Percentiles rank a stretch among this genome's conserved stretches.
Evolutionary conservation across 2,888 invertebrate genomes (phyloP).

Genomic region (Pyrgus malvae): DNA sequence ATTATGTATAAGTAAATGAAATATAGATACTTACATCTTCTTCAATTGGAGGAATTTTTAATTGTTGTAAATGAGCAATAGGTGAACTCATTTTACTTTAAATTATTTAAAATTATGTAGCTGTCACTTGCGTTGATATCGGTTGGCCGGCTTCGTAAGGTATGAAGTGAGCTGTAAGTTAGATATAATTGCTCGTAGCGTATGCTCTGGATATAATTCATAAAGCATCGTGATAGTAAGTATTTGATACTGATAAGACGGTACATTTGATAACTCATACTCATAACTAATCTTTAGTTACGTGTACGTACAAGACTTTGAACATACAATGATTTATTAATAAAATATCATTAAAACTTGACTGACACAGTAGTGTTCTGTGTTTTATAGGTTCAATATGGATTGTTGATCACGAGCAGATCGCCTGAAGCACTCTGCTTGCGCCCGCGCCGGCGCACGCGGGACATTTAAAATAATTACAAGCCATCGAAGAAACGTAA

Average conservation of each 20-base stretch:
- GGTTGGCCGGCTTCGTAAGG: not conserved
- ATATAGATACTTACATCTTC: slow-evolving; percentile 48
- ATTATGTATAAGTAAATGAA: slow-evolving; percentile 6
- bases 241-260: slow-evolving; percentile 9
- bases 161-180: slow-evolving; percentile 10
- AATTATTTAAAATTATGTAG: slow-evolving; percentile 22
- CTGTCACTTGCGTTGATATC: slow-evolving; percentile 33
- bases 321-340: too few species aligned
- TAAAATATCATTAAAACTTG: too few species aligned
- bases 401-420: slow-evolving; percentile 66
- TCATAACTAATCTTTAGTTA: too few species aligned
- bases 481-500: slow-evolving; percentile 78
- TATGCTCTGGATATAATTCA: slow-evolving; percentile 5
- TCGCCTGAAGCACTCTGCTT: slow-evolving; percentile 58
- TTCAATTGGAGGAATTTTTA: slow-evolving; percentile 48
- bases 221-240: slow-evolving; percentile 2
- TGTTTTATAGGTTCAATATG: slow-evolving; percentile 68
- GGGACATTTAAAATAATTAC: slow-evolving; percentile 83
- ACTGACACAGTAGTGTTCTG: too few species aligned
- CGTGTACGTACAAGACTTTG: too few species aligned
- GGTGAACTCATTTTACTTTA: slow-evolving; percentile 31
- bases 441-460: slow-evolving; percentile 52
- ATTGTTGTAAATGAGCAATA: slow-evolving; percentile 36
- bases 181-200: not conserved
- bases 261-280: slow-evolving; percentile 1